A percentile compares a stretch with the other conserved stretches of the same genome.
These are phyloP conservation scores for Sebastes cheni DNA, from an alignment of 2,797 vertebrate genomes.

Conservation along the genomic window DNA sequence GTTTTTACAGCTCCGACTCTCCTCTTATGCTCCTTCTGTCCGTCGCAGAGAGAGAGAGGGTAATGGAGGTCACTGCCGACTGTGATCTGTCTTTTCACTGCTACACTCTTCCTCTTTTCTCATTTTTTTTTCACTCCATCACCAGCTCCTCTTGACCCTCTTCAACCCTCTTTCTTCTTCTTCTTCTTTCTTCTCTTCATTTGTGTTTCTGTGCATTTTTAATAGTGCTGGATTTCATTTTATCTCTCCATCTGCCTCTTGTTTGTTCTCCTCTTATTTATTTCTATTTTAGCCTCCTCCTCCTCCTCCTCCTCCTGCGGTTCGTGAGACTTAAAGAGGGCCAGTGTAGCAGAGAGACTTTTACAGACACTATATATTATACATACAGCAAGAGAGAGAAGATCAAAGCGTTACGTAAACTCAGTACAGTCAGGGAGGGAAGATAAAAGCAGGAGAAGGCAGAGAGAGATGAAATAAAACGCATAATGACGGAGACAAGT, in stretches of 20 bases:
- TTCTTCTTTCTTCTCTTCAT: background rate
- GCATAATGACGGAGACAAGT: background rate
- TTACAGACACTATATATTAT: slow-evolving; percentile 35
- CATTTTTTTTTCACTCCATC: slow-evolving; percentile 22
- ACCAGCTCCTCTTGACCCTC: slow-evolving; percentile 14
- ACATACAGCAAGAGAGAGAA: slow-evolving; percentile 25
- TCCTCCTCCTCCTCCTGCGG: background rate
- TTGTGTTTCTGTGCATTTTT: slow-evolving; percentile 7
- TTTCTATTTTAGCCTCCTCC: background rate
- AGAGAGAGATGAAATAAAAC: background rate
- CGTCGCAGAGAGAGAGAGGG: slow-evolving; percentile 24
- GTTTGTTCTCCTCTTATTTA: slow-evolving; percentile 13
- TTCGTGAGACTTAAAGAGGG: background rate
- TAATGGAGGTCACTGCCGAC: slow-evolving; percentile 57
- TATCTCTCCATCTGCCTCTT: background rate
- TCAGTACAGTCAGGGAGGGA: background rate
- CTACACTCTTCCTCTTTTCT: slow-evolving; percentile 4
- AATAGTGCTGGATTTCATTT: background rate
- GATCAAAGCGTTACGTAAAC: slow-evolving; percentile 36
- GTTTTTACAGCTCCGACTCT: slow-evolving; percentile 4
- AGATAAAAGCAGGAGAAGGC: slow-evolving; percentile 36
- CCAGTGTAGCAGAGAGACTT: slow-evolving; percentile 1
- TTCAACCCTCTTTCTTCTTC: background rate
- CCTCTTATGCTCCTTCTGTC: slow-evolving; percentile 7
- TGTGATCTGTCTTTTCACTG: slow-evolving; percentile 30